These are phyloP conservation scores for Neria commutata DNA, from an alignment of 2,888 invertebrate genomes.

Conservation along the genomic window DNA sequence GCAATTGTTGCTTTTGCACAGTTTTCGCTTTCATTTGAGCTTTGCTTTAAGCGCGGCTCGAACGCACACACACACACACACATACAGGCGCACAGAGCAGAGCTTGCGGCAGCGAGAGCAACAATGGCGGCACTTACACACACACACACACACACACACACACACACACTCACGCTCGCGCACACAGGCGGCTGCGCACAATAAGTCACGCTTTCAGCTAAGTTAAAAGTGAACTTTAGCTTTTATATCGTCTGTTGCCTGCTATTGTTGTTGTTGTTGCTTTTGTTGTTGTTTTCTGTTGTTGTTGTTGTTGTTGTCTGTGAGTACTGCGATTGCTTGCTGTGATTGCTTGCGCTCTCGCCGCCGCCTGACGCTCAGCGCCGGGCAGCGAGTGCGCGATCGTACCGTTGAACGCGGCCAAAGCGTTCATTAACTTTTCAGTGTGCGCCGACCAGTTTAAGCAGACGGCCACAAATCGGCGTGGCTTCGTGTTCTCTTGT, in stretches of 20 bases:
- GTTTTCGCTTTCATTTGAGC: slow-evolving; percentile 55
- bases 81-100: slow-evolving; percentile 12
- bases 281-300: slow-evolving; percentile 8
- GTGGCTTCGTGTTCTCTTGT: slow-evolving; percentile 15
- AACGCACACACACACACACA: background rate
- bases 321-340: background rate
- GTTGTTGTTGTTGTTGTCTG: background rate
- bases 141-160: slow-evolving; percentile 8
- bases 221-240: slow-evolving; percentile 6
- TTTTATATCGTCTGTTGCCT: slow-evolving; percentile 22
- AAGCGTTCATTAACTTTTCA: slow-evolving; percentile 59
- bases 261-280: slow-evolving; percentile 1
- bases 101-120: slow-evolving; percentile 22
- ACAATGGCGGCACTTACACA: slow-evolving; percentile 22
- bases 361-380: too few relatives aligned
- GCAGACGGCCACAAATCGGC: slow-evolving; percentile 62
- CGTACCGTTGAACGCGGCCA: too few relatives aligned
- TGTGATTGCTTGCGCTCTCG: too few relatives aligned
- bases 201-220: background rate
- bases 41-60: slow-evolving; percentile 32
- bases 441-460: slow-evolving; percentile 63
- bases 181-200: too few relatives aligned
- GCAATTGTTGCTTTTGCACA: too few relatives aligned
- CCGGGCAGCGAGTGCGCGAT: too few relatives aligned
- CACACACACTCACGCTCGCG: slow-evolving; percentile 1